Evolutionary conservation across 2,113 vertebrate species (phyloP).

Genomic region (Hippopotamus amphibius): DNA sequence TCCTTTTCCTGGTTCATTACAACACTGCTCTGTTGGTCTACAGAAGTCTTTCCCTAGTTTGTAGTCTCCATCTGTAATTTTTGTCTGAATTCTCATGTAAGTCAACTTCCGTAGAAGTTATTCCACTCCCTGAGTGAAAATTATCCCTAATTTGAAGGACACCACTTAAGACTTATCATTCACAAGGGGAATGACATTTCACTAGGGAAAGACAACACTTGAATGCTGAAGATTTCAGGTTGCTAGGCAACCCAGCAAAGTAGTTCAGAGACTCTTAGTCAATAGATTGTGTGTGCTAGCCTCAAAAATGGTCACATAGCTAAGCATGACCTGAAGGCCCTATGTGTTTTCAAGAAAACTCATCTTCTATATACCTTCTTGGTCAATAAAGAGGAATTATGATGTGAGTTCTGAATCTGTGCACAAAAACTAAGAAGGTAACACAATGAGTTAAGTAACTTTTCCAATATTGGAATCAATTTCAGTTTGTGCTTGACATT

Average conservation of each 20-base stretch:
- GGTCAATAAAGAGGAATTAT: neutral
- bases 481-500: neutral
- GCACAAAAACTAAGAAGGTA: neutral
- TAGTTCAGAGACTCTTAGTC: conserved; percentile 42
- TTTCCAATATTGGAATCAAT: conserved; percentile 2
- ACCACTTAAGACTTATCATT: conserved; percentile 49
- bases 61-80: neutral
- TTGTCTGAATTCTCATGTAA: conserved; percentile 16
- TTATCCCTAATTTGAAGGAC: conserved; percentile 28
- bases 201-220: conserved; percentile 21
- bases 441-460: neutral
- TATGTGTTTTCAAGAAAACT: conserved; percentile 23
- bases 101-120: neutral
- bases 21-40: neutral
- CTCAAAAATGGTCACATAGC: neutral
- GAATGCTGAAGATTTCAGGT: conserved; percentile 52
- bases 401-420: neutral
- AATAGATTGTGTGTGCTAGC: neutral
- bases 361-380: neutral
- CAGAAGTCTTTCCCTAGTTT: neutral
- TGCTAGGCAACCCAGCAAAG: conserved; percentile 58
- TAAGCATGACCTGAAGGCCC: neutral
- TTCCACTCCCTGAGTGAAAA: conserved; percentile 14
- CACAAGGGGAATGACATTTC: conserved; percentile 49
- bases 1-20: neutral